Conservation (phyloP, 2,113 vertebrate species). For the Suncus etruscus region DNA sequence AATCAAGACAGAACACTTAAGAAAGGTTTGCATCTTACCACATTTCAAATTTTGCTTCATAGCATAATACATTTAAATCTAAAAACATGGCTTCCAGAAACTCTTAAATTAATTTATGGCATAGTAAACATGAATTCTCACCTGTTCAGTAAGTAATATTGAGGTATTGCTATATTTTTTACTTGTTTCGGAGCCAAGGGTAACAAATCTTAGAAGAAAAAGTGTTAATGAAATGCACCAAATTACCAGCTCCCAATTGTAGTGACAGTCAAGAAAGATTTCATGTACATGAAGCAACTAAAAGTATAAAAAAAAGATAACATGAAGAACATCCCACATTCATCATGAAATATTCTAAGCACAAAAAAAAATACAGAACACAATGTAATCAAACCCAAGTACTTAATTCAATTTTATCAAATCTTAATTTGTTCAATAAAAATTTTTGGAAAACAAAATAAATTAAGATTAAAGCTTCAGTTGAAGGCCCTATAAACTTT, state of each 20-base stretch:
- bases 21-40: background rate
- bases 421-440: conserved; percentile 45
- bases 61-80: background rate
- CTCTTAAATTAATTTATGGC: background rate
- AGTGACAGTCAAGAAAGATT: conserved; percentile 97
- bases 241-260: conserved; percentile 98
- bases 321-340: background rate
- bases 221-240: conserved; percentile 98
- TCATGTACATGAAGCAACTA: conserved; percentile 96
- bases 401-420: background rate
- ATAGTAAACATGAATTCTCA: conserved; percentile 78
- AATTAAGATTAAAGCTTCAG: background rate
- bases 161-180: conserved; percentile 99
- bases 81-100: conserved; percentile 14
- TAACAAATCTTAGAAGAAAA: conserved; percentile 97
- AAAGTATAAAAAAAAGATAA: conserved; percentile 47
- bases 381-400: background rate
- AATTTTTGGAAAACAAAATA: conserved; percentile 15
- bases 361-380: background rate
- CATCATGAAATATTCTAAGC: conserved; percentile 28
- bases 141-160: conserved; percentile 99
- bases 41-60: conserved; percentile 10
- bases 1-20: conserved; percentile 25
- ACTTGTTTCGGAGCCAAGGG: conserved; percentile 98
- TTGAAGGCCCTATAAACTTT: background rate